These are phyloP conservation scores for Gastracanthus pulcherrimus DNA, from an alignment of 2,888 invertebrate genomes.

Conservation along the genomic window DNA sequence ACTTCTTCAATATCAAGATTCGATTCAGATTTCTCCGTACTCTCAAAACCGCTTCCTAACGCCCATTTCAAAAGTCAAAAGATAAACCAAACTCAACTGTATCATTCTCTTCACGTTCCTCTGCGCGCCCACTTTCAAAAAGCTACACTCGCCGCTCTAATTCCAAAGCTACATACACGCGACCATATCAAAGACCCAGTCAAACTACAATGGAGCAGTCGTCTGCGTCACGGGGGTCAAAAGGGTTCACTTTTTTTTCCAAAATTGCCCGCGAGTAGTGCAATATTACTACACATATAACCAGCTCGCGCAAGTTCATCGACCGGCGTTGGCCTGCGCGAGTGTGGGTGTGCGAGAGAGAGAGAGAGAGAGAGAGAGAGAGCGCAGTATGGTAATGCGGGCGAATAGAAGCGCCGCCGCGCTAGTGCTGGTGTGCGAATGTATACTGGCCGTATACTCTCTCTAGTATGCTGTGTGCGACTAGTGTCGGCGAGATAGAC, in stretches of 20 bases:
- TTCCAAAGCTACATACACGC: too few species aligned
- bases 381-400: slow-evolving; percentile 40
- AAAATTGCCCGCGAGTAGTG: slow-evolving; percentile 8
- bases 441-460: too few species aligned
- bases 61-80: too few species aligned
- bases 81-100: too few species aligned
- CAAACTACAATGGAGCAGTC: neutral
- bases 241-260: slow-evolving; percentile 2
- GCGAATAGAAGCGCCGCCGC: slow-evolving; percentile 23
- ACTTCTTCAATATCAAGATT: neutral
- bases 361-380: too few species aligned
- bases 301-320: slow-evolving; percentile 42
- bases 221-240: too few species aligned
- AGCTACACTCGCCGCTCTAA: too few species aligned
- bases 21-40: neutral
- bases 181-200: too few species aligned
- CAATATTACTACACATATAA: neutral
- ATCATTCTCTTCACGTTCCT: too few species aligned
- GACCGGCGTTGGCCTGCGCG: slow-evolving; percentile 48
- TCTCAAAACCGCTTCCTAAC: neutral
- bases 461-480: neutral
- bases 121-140: too few species aligned
- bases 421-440: too few species aligned
- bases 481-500: slow-evolving; percentile 34
- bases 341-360: slow-evolving; percentile 53